Evolutionary conservation across 2,888 invertebrate genomes (phyloP), one percentile per base, ranked within the genome.

Genomic region (Drosophila putrida): DNA sequence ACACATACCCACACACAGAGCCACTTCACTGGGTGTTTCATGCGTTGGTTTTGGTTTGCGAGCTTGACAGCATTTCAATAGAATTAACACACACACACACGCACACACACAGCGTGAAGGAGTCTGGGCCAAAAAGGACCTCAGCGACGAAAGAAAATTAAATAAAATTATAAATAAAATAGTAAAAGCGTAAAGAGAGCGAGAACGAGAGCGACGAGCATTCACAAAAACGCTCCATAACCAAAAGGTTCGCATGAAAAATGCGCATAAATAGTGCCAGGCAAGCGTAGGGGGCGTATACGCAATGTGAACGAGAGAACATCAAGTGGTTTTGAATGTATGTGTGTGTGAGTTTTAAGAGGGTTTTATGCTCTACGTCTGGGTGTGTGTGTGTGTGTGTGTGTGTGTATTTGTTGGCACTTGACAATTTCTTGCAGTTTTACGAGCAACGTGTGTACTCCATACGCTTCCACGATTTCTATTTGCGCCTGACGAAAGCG

Each of bases 61-160:
- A 86, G 88, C 90, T 81, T 89, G 83, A 88, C 84, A 82, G 88
- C 80, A 87, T 90, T 90, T 90, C 86, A 89, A 90, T 90, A 82
- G 88, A 88, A 89, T 88, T 88, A 88, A 79, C 76, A 76, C 81
- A 87, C 62, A 75, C 72, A 62, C 47, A 38, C 1, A 20, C 20
- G 2, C 20, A 79, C 76, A 76, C 81, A 87, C 62, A 75, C 72
- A 62, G 43, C 33, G 74, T 53, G 63, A 51, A 58, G 43, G 35
- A 62, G 64, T 46, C 50, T 39, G 69, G 50, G 36, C 57, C 27
- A 8, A 59, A 55, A 60, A 59, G 58, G 38, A 62, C 58, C 57
- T 60, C 65, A 51, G 62, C 50, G 50, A 54, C 60, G 80, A 65
- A 78, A 73, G 86, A 80, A 83, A 83, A 86, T 83, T 83, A 88